Evolutionary conservation across 2,797 vertebrate genomes (phyloP), one percentile per base, ranked within the genome.

Genomic region (Liparis tanakae): DNA sequence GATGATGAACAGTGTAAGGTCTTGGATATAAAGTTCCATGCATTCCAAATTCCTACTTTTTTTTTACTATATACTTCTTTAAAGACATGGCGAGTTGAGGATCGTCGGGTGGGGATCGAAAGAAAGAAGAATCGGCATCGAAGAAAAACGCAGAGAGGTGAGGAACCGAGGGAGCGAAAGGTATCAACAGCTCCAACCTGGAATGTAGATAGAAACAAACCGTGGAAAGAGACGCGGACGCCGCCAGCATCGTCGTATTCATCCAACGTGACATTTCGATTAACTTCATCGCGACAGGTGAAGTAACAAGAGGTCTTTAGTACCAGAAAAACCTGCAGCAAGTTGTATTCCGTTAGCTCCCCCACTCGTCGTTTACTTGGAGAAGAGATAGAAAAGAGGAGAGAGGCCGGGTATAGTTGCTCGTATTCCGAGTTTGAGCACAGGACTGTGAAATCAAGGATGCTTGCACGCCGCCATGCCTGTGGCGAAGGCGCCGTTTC

Each of bases 1-100:
- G 88, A 91, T 75, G 87, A 94, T 95, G 95, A 98, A 98, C 97
- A 99, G 97, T 98, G 97, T 96, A 95, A 97, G 97, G 97, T 99
- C 97, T 97, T 97, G 92, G 91, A 94, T 94, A 93, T 93, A 93
- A 94, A 93, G 90, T 94, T 93, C 92, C 93, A 94, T 92, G 92
- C 93, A 92, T 91, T 93, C 89, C 81, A 80, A 92, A 89, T 86
- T 87, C 78, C 65, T 84, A 80, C 65, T 41, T 72, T 17, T 33
- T 13, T 62, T 58, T 87, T 88, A 85, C 86, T 79, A 84, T 85
- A 84, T 83, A 89, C 81, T 85, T 92, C 81, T 87, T 89, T 65
- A 85, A 87, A 89, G 88, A 93, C 89, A 90, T 83, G 78, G 88
- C 86, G 88, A 83, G 69, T 78, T 61, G 78, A 84, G 79, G 79